phyloP scores from a whole-genome alignment of 2,888 invertebrate genomes.

The Zygothrica quintamaculata region DNA sequence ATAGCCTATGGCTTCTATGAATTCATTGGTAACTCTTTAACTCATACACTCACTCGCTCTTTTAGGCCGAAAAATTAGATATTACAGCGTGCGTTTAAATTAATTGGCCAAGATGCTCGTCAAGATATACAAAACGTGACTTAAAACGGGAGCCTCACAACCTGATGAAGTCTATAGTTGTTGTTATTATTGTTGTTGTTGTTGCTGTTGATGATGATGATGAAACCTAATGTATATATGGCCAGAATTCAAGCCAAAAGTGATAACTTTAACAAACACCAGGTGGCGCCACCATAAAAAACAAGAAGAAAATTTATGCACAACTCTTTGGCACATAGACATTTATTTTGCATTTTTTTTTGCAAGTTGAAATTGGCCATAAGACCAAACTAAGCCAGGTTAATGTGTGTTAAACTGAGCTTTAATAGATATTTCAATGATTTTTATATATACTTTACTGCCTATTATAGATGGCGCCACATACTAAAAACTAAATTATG shows the following conservation, averaged over 20 bases:
- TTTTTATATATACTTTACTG: no score
- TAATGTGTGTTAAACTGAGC: slow-evolving; percentile 10
- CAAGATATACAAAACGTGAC: slow-evolving; percentile 65
- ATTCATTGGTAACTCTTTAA: slow-evolving; percentile 37
- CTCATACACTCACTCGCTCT: slow-evolving; percentile 24
- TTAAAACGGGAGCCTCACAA: slow-evolving; percentile 53
- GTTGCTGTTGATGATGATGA: no score
- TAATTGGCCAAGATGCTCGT: slow-evolving; percentile 68
- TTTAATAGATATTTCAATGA: no score
- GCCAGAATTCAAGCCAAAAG: slow-evolving; percentile 20
- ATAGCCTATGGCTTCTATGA: slow-evolving; percentile 68
- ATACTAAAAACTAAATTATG: slow-evolving; percentile 8
- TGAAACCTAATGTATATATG: background rate
- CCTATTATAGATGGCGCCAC: slow-evolving; percentile 42
- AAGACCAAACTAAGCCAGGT: slow-evolving; percentile 5
- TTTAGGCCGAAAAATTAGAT: slow-evolving; percentile 73
- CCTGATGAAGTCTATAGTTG: slow-evolving; percentile 35
- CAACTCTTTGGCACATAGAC: slow-evolving; percentile 13
- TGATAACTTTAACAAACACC: slow-evolving; percentile 20
- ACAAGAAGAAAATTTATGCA: slow-evolving; percentile 13
- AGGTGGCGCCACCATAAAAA: slow-evolving; percentile 57
- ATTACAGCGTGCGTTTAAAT: slow-evolving; percentile 74
- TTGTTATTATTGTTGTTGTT: no score
- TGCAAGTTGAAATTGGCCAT: slow-evolving; percentile 16
- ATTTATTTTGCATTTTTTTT: slow-evolving; percentile 1